A percentile compares a stretch with the other conserved stretches of the same genome.
These are phyloP conservation scores for Furcifer pardalis DNA, from an alignment of 2,797 vertebrate species.

Conservation along the genomic window DNA sequence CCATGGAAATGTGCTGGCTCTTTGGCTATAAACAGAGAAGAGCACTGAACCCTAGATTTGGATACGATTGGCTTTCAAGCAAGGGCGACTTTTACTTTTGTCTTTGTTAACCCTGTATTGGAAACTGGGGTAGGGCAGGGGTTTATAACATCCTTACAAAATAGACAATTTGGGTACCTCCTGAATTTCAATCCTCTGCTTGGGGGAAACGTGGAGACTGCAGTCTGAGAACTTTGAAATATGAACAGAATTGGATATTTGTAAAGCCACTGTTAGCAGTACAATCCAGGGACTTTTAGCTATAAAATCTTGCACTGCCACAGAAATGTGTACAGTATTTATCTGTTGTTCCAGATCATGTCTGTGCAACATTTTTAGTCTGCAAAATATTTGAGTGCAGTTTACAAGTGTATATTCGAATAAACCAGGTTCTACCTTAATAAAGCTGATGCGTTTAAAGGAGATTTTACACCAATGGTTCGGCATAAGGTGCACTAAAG, in stretches of 20 bases:
- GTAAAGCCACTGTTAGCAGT: neutral
- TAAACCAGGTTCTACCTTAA: slow-evolving; percentile 42
- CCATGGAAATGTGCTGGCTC: no score
- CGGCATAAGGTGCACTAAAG: slow-evolving; percentile 10
- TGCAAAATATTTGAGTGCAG: slow-evolving; percentile 8
- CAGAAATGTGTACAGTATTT: neutral
- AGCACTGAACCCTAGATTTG: no score
- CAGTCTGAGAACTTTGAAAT: no score
- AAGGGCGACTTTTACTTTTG: no score
- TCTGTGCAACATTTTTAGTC: neutral
- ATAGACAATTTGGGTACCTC: neutral
- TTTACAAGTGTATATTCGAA: neutral
- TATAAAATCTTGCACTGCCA: neutral
- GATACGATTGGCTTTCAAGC: no score
- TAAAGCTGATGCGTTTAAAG: slow-evolving; percentile 40
- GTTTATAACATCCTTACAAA: neutral
- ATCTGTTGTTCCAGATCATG: neutral
- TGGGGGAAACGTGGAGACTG: no score
- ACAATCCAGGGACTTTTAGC: neutral
- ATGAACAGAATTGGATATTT: neutral
- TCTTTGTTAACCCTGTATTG: neutral
- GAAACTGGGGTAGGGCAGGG: neutral
- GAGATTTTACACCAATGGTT: slow-evolving; percentile 26
- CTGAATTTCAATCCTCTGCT: neutral
- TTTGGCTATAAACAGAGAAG: no score